Evolutionary conservation across 2,113 vertebrate genomes (phyloP), one percentile per base, ranked within the genome.

Genomic region (Cottus gobio): DNA sequence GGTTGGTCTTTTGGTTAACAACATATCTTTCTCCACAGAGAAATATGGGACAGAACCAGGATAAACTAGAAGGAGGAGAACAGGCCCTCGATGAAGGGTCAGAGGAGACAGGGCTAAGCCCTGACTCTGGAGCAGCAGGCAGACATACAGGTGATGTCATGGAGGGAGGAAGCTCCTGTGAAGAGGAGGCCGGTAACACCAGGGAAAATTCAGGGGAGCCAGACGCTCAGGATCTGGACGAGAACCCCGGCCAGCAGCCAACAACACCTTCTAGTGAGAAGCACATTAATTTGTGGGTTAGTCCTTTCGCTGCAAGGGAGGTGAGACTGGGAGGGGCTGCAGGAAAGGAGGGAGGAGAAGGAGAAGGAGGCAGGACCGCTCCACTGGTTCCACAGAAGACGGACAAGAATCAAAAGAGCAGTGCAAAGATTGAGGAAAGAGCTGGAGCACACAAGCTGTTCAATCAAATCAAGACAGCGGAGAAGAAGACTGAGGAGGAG

Each of bases 11-110:
- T 30, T 50, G 37, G 62, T 68, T 90, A 91, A 91, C 60, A 26
- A 30, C 9, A 39, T 90, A 54, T 85, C 26, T 87, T 87, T 91
- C 84, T 90, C 89, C 70, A 77, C 91, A 95, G 95, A 93, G 75
- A 73, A 93, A 31, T 56, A 95, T 95, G 95, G 95, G 95, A 75
- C 95, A 95, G 87, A 94, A 90, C 83, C 95, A 90, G 84, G 93
- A 92, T 58, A 95, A 92, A 87, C 42, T 86, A 66, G 92, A 89
- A 30, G 89, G 81, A 37, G 90, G 64, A 68, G 73, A 89, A 18
- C 77, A 87, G 71, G 72, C 30, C 58, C 61, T 73, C 0, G 26
- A 52, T 44, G 89, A 86, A 44, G 87, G 67, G 52, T 70, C 3
- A 15, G 87, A 91, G 80, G 89, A 91, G 73, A 36, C 48, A 0